phyloP scores from a whole-genome alignment of 2,888 invertebrate genomes.

The Aromia moschata region DNA sequence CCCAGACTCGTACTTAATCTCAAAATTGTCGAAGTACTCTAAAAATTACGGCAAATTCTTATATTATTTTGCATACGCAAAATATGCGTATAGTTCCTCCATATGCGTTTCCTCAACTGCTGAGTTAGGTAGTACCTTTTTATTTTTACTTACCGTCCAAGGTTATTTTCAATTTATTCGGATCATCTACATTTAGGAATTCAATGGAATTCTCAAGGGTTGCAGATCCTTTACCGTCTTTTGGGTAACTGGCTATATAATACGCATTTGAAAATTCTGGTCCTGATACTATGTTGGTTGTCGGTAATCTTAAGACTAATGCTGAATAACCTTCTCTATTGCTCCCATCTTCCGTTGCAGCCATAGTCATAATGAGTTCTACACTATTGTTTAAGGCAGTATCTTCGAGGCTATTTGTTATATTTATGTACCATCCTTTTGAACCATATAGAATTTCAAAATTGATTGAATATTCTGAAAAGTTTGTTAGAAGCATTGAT shows the following conservation, averaged over 20 bases:
- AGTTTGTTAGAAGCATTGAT: no score
- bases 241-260: constrained; percentile 40
- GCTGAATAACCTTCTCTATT: constrained; percentile 21
- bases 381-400: neutral
- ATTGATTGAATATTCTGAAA: constrained; percentile 1
- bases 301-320: constrained; percentile 32
- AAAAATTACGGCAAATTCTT: no score
- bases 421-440: constrained; percentile 2
- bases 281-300: constrained; percentile 3
- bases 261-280: constrained; percentile 37
- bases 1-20: neutral
- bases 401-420: neutral
- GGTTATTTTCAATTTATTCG: neutral
- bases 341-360: constrained; percentile 9
- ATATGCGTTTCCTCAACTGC: no score
- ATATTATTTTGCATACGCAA: no score
- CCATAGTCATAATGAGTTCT: constrained; percentile 15
- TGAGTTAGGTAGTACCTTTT: neutral
- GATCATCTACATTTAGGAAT: constrained; percentile 36
- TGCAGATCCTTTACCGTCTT: constrained; percentile 23
- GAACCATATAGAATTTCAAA: constrained; percentile 2
- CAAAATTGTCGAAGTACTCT: constrained; percentile 7
- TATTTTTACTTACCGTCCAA: neutral
- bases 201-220: constrained; percentile 35
- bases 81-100: no score